Conservation (phyloP, 2,888 invertebrate species). For the Mesorhabditis belari region DNA sequence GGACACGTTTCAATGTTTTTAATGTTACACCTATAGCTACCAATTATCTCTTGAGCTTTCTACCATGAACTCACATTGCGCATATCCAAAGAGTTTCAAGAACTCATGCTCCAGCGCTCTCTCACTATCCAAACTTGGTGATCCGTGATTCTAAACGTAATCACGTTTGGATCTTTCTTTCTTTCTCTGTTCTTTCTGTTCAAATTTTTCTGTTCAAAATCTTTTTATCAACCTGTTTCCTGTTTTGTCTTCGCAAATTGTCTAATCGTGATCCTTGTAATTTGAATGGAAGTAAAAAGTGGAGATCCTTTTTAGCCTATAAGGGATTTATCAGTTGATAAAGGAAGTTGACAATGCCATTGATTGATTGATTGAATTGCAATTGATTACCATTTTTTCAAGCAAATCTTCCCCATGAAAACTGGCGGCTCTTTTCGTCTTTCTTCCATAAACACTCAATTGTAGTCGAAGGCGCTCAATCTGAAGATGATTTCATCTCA, state of each 20-base stretch:
- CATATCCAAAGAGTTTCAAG: conserved; percentile 39
- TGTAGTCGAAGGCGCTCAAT: conserved; percentile 23
- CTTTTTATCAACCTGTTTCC: background rate
- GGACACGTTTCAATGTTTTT: too few species aligned
- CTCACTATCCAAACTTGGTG: background rate
- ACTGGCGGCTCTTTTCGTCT: conserved; percentile 31
- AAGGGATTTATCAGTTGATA: background rate
- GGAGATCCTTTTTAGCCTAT: conserved; percentile 32
- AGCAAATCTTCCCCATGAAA: conserved; percentile 39
- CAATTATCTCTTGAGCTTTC: too few species aligned
- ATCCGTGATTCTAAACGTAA: background rate
- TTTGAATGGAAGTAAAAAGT: conserved; percentile 48
- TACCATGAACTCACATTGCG: too few species aligned
- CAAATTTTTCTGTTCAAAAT: background rate
- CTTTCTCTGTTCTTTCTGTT: background rate
- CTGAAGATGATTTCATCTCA: too few species aligned
- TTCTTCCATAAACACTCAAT: conserved; percentile 12
- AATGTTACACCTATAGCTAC: too few species aligned
- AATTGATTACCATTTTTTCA: too few species aligned
- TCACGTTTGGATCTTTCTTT: background rate
- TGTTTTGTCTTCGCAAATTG: conserved; percentile 19
- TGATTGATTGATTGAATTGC: too few species aligned
- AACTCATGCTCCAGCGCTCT: conserved; percentile 40
- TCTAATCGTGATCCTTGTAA: conserved; percentile 41
- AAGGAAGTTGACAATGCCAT: background rate